Base-by-base conservation (phyloP, 1,140 invertebrate species). In the Andricus grossulariae region DNA sequence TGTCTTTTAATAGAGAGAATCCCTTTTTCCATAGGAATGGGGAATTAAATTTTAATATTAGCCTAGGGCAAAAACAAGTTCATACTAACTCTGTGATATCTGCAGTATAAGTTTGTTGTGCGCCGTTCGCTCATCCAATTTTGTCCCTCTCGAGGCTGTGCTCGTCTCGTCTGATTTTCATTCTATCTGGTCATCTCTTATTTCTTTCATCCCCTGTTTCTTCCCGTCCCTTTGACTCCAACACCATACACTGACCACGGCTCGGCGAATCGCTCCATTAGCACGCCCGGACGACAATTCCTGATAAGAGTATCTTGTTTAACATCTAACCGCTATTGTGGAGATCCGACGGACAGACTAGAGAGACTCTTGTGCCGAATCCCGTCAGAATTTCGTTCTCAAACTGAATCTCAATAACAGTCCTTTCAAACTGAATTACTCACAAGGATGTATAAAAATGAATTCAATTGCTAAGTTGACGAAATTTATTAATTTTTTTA, bases 301-400 rank as follows among this genome's bases (percentile, higher is more conserved):
- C 76, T 80, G 78, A 83, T 83, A 83, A 80, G 78, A 76, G 82
- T 75, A 76, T 81, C 82, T 81, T 81, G 78, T 78, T 80, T 79
- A 80, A 83, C 80, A 79, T 83, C 73, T 75, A 82, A 57, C 55
- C 60, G 50, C 52, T 75, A 75, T 70, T 75, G 66, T 71, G 32
- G 73, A 73, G 19, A 71, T 76, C 71, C 51, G 6, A 3, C 13
- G 12, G 16, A 18, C 11, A 66, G 25, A 66, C 60, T 66, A 66
- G 60, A 32, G 5, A 32, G 25, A 66, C 25, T 66, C 57, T 66
- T 39, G 57, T 66, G 13, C 25, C 45, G 25, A 39, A 39, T 66
- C 60, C 32, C 60, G 32, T 45, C 60, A 66, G 60, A 39, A 66
- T 39, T 66, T 66, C 25, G 60, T 39, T 66, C 60, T 66, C 7